Conservation (phyloP, 2,888 invertebrate genomes). For the Tenthredo livida region DNA sequence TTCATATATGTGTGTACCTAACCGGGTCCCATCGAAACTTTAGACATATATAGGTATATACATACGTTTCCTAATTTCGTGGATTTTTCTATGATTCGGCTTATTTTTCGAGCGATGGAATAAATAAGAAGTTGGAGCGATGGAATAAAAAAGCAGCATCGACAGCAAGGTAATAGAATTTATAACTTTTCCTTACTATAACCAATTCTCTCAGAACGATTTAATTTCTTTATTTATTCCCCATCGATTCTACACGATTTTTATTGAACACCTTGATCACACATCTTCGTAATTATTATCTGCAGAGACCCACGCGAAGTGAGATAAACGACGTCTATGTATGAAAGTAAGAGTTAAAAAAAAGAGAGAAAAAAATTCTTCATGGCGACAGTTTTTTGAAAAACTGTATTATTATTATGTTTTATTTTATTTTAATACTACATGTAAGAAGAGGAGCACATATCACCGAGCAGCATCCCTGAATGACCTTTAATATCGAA, state of each 20-base stretch:
- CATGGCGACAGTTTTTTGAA: not conserved
- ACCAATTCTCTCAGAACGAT: not conserved
- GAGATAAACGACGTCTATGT: no score
- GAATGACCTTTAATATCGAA: not conserved
- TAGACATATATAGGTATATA: not conserved
- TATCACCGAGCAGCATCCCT: not conserved
- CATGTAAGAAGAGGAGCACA: not conserved
- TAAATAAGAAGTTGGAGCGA: not conserved
- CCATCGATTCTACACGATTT: not conserved
- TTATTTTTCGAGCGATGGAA: not conserved
- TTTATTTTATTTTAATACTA: no score
- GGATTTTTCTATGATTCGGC: not conserved
- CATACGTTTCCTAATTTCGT: not conserved
- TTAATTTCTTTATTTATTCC: no score
- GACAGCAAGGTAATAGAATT: not conserved
- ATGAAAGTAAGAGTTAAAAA: not conserved
- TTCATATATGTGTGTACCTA: not conserved
- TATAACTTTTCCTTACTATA: not conserved
- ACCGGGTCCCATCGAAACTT: not conserved
- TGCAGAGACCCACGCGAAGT: no score
- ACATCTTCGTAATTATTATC: not conserved
- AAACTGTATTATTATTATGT: not conserved
- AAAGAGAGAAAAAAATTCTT: not conserved
- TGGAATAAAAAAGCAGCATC: not conserved
- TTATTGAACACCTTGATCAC: not conserved